Evolutionary conservation across 2,888 invertebrate species (phyloP), one percentile per base, ranked within the genome.

Genomic region (Chloromyia formosa): DNA sequence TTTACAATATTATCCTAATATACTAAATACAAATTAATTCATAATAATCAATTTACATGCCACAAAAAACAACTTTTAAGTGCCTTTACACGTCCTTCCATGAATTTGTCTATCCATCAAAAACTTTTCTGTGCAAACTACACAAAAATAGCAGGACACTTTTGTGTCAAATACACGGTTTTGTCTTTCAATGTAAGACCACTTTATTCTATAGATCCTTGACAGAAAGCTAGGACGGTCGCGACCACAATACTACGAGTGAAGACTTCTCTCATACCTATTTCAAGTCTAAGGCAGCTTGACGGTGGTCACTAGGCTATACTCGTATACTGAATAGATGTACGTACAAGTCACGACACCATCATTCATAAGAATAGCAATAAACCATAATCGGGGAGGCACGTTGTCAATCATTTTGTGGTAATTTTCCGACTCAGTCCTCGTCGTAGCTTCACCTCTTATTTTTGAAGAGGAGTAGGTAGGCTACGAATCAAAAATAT

Each of bases 271-370:
- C 12, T 2, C 49, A n/a, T n/a, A 10, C 22, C 23, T 10, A 16
- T 64, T 7, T 9, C 22, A 23, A 68, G n/a, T 14, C 22, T 54
- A 35, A 35, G 27, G 2, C 27, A 35, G 27, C 7, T 35, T 35
- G 27, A 35, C 27, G 27, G 27, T 35, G 3, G 7, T 7, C 27
- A 35, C 27, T 35, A 35, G 27, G 27, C 27, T 35, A 35, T 35
- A n/a, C n/a, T n/a, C n/a, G n/a, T 35, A 27, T 53, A 2, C 27
- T 16, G 68, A 27, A 54, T 69, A 14, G 68, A 23, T 69, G 58
- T 58, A 66, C n/a, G 58, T 58, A 66, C n/a, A 16, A 66, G 66
- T 66, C 66, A 66, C 66, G 66, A 66, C 66, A 45, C 66, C 66
- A 66, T 66, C 66, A 45, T 66, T 22, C 58, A 71, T 56, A 18